Evolutionary conservation across 2,797 vertebrate genomes (phyloP).

Genomic region (Ispidina lecontei): DNA sequence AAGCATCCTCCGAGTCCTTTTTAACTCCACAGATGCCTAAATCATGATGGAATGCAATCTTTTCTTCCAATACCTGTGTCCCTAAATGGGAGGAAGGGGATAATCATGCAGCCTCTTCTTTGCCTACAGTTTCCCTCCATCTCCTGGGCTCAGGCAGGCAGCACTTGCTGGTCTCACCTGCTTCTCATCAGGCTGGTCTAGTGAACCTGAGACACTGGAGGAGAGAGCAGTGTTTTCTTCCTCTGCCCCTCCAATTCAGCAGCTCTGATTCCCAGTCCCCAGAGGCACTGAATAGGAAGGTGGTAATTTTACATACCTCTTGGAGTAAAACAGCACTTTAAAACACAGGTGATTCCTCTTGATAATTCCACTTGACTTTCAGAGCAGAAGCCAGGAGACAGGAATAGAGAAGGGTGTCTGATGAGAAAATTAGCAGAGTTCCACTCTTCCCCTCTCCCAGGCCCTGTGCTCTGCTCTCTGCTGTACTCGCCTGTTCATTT

Average conservation of each 20-base stretch:
- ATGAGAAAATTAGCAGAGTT: constrained; percentile 57
- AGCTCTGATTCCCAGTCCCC: constrained; percentile 11
- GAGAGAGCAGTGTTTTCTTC: background rate
- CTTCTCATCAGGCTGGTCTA: background rate
- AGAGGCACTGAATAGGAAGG: background rate
- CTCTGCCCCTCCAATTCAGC: background rate
- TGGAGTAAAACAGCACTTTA: constrained; percentile 39
- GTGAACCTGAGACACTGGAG: background rate
- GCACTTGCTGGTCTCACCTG: background rate
- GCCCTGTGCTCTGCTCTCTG: background rate
- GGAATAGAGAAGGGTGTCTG: constrained; percentile 7
- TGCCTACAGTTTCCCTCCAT: background rate
- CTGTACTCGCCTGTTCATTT: background rate
- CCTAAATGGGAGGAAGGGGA: background rate
- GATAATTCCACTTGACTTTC: constrained; percentile 69
- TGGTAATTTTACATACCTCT: constrained; percentile 12
- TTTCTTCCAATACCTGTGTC: background rate
- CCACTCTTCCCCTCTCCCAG: constrained; percentile 2
- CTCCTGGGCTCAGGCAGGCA: background rate
- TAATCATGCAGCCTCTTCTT: background rate
- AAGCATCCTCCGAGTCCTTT: background rate
- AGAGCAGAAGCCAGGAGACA: constrained; percentile 28
- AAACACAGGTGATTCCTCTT: constrained; percentile 66
- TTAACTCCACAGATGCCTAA: background rate
- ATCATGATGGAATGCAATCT: background rate